Conservation (phyloP, 2,113 vertebrate genomes). For the Setophaga petechia region DNA sequence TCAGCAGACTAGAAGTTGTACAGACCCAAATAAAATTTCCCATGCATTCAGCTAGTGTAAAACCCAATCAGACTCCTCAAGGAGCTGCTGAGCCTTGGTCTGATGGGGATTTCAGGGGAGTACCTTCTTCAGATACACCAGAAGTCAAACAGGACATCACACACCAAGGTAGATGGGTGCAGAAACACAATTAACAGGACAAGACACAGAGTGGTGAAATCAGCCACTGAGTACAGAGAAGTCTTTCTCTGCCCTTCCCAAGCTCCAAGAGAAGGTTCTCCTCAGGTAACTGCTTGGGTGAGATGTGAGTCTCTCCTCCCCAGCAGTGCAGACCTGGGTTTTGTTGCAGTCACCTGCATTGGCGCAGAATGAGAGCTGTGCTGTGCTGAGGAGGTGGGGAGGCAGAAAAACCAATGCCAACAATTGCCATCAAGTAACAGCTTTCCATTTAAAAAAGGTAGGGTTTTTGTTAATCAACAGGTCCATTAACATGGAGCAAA, state of each 20-base stretch:
- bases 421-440: not conserved
- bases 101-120: not conserved
- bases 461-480: conserved; percentile 53
- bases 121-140: not conserved
- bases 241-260: not conserved
- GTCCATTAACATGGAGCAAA: conserved; percentile 36
- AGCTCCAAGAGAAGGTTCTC: not conserved
- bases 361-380: not conserved
- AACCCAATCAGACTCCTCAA: not conserved
- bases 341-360: not conserved
- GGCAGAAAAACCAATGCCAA: not conserved
- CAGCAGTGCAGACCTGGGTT: not conserved
- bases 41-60: not conserved
- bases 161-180: not conserved
- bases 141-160: not conserved
- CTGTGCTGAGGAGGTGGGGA: not conserved
- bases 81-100: not conserved
- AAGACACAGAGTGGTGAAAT: not conserved
- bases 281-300: not conserved
- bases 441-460: conserved; percentile 12
- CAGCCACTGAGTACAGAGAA: fast-evolving
- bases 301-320: not conserved
- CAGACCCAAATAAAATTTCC: not conserved
- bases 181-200: not conserved
- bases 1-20: not conserved